Conservation (phyloP, 2,888 invertebrate genomes). For the Salpingus planirostris region DNA sequence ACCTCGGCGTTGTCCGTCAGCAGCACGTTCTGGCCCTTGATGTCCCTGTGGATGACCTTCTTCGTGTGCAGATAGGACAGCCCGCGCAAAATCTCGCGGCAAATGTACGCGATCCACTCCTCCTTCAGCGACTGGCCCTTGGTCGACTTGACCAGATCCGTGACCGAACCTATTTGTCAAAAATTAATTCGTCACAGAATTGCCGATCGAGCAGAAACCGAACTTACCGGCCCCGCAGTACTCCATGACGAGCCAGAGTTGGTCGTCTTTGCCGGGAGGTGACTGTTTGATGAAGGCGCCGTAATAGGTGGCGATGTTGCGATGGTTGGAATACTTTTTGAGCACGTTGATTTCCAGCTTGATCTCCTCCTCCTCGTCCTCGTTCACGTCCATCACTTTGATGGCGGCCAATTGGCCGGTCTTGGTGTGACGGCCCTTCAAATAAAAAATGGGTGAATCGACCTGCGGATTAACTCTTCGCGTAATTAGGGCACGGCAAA, state of each 20-base stretch:
- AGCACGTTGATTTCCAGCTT: conserved; percentile 99
- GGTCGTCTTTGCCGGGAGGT: conserved; percentile 97
- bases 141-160: conserved; percentile 98
- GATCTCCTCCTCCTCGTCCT: conserved; percentile 99
- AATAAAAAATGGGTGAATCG: conserved; percentile 10
- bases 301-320: conserved; percentile 99
- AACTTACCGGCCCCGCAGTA: conserved; percentile 89
- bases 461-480: no score
- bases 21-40: conserved; percentile 98
- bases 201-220: conserved; percentile 23
- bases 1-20: conserved; percentile 99
- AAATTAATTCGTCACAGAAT: no score
- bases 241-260: conserved; percentile 99
- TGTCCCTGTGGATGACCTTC: conserved; percentile 99
- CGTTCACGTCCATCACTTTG: conserved; percentile 99
- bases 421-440: conserved; percentile 96
- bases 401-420: conserved; percentile 99
- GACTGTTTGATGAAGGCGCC: conserved; percentile 99
- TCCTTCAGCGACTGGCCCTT: conserved; percentile 97
- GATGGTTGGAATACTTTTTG: conserved; percentile 97
- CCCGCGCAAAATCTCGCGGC: conserved; percentile 90
- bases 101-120: conserved; percentile 99
- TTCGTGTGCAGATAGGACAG: conserved; percentile 96
- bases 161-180: conserved; percentile 91
- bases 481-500: no score